Base-by-base conservation (phyloP, 2,888 invertebrate species). In the Dynastes tityus region DNA sequence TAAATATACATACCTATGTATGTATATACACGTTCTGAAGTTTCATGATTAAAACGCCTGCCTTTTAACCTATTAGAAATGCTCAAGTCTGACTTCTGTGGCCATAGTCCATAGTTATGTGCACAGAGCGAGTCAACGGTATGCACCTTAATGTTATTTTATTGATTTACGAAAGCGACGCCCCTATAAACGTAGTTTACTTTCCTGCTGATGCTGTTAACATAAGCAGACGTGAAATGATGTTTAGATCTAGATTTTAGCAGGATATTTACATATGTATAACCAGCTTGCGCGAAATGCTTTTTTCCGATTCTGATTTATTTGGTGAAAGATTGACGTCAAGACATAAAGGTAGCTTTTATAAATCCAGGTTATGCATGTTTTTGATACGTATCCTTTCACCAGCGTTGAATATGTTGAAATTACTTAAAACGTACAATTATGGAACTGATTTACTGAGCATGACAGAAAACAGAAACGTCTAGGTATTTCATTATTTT, bases 201-300 rank as follows among this genome's bases (percentile, higher is more conserved):
- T 27, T 32, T 29, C 27, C 32, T 16, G n/a, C 63, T 29, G 63
- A 63, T 29, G 29, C 63, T 29, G 63, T 63, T 63, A 63, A 63
- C 2, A 29, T 63, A 63, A 63, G 27, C 27, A 63, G 13, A 63
- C 63, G 27, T 11, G n/a, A 63, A 29, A 63, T 63, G 27, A 63
- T 32, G 63, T 63, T 63, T 63, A 63, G 2, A 9, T 22, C 11
- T 16, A 65, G 40, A 65, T 65, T 65, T 65, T 63, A 63, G 11
- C 63, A 63, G 32, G 63, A 63, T 63, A 63, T 63, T 63, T 63
- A 27, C 63, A 63, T 13, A 9, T 29, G 45, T 45, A 45, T 45
- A 63, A 27, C 32, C 13, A 63, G 63, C 27, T 63, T 32, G 13
- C 9, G 32, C 27, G 63, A 32, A 63, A 13, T 5, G n/a, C 16